phyloP scores from a whole-genome alignment of 1,140 invertebrate species.

The Hylyphantes graminicola region DNA sequence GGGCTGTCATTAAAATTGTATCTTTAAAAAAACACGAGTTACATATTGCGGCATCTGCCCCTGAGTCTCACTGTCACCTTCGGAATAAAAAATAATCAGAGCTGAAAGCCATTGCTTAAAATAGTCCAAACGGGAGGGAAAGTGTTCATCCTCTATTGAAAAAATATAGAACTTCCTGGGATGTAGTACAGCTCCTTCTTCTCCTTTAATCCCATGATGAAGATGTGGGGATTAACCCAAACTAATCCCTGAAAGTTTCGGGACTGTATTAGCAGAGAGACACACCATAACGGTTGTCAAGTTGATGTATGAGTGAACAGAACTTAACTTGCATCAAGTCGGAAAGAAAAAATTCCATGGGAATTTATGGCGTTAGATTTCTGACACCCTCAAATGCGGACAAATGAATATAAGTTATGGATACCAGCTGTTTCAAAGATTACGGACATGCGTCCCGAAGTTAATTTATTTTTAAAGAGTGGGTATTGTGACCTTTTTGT shows the following conservation, averaged over 20 bases:
- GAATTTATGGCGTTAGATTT: conserved; percentile 53
- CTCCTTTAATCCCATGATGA: neutral
- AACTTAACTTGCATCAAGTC: neutral
- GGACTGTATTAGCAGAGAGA: conserved; percentile 7
- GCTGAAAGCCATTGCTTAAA: too few species aligned
- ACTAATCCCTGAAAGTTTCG: conserved; percentile 10
- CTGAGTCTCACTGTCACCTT: too few species aligned
- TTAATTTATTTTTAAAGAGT: conserved; percentile 49
- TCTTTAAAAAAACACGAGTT: too few species aligned
- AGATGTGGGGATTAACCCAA: conserved; percentile 10
- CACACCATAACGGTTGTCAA: conserved; percentile 8
- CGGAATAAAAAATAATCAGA: too few species aligned
- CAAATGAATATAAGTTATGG: conserved; percentile 56
- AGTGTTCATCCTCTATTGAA: too few species aligned
- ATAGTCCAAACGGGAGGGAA: too few species aligned
- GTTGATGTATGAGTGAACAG: conserved; percentile 18
- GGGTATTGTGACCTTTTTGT: conserved; percentile 36
- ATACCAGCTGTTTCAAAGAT: conserved; percentile 42
- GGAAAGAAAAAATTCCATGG: neutral
- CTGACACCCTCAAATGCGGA: conserved; percentile 44
- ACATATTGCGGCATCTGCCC: too few species aligned
- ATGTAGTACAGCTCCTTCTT: too few species aligned
- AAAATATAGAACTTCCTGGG: too few species aligned
- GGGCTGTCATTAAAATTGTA: too few species aligned
- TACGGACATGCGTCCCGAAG: conserved; percentile 28